phyloP scores from a whole-genome alignment of 2,797 vertebrate species.

The Lithobates sylvaticus region DNA sequence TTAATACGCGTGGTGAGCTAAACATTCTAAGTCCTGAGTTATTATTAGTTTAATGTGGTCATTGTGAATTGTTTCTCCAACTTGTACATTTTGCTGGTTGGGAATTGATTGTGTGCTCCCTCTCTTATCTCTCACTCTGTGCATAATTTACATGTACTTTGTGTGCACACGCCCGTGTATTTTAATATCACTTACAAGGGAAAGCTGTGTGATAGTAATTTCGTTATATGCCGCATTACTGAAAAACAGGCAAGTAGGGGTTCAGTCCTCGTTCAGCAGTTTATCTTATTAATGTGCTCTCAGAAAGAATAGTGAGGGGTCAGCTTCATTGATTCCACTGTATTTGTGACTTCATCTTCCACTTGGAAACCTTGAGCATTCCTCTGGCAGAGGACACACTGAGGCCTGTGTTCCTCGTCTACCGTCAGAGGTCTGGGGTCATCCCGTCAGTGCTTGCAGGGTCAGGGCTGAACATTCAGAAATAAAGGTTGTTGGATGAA shows the following conservation, averaged over 20 bases:
- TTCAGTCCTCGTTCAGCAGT: not conserved
- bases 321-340: conserved; percentile 7
- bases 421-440: conserved; percentile 40
- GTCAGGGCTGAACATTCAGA: conserved; percentile 14
- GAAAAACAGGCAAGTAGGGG: not conserved
- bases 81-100: no score
- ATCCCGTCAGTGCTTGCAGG: conserved; percentile 11
- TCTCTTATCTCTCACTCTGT: no score
- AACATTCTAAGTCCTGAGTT: no score
- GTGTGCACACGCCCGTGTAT: no score
- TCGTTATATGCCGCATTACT: not conserved
- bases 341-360: conserved; percentile 21
- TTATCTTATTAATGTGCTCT: not conserved
- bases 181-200: no score
- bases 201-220: not conserved
- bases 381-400: conserved; percentile 26
- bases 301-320: not conserved
- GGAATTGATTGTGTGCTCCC: no score
- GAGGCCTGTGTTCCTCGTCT: conserved; percentile 31
- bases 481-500: conserved; percentile 38
- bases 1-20: no score
- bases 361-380: conserved; percentile 40
- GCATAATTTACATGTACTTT: no score
- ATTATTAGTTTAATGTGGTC: no score
- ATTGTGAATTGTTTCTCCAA: no score